phyloP scores from a whole-genome alignment of 2,888 invertebrate genomes.

The Melipona bicolor region DNA sequence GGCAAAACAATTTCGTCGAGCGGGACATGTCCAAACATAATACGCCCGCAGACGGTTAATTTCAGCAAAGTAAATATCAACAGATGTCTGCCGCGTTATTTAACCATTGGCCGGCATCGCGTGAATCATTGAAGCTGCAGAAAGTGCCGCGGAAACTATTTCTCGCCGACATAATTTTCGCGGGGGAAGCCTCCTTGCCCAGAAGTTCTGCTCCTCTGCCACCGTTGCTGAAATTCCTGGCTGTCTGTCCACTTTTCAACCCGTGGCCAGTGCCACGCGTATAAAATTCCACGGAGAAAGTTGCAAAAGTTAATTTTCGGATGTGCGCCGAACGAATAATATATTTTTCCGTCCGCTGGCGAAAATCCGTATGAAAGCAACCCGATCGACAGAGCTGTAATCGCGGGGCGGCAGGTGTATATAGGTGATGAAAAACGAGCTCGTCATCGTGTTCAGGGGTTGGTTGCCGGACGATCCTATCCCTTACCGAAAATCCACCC shows the following conservation, averaged over 20 bases:
- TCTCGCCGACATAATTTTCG: not conserved
- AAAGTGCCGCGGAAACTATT: not conserved
- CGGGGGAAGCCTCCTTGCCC: not conserved
- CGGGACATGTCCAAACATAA: constrained; percentile 48
- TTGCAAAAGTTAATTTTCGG: constrained; percentile 55
- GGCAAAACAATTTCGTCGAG: constrained; percentile 41
- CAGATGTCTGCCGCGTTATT: constrained; percentile 40
- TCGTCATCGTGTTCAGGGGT: constrained; percentile 25
- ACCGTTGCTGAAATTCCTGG: not conserved
- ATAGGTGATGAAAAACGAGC: constrained; percentile 55
- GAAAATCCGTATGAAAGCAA: constrained; percentile 43
- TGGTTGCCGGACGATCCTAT: constrained; percentile 3
- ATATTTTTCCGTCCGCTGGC: constrained; percentile 29
- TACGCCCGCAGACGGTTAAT: constrained; percentile 46
- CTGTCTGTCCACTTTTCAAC: not conserved
- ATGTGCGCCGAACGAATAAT: constrained; percentile 45
- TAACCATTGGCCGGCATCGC: constrained; percentile 5
- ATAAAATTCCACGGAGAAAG: constrained; percentile 35
- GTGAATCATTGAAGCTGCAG: not conserved
- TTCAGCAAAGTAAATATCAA: constrained; percentile 51
- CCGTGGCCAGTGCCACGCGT: constrained; percentile 10
- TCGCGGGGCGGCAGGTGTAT: constrained; percentile 28
- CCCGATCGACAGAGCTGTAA: constrained; percentile 48
- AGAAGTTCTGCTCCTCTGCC: not conserved
- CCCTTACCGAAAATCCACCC: constrained; percentile 26